Base-by-base conservation (phyloP, 2,888 invertebrate species). In the Merodon equestris region DNA sequence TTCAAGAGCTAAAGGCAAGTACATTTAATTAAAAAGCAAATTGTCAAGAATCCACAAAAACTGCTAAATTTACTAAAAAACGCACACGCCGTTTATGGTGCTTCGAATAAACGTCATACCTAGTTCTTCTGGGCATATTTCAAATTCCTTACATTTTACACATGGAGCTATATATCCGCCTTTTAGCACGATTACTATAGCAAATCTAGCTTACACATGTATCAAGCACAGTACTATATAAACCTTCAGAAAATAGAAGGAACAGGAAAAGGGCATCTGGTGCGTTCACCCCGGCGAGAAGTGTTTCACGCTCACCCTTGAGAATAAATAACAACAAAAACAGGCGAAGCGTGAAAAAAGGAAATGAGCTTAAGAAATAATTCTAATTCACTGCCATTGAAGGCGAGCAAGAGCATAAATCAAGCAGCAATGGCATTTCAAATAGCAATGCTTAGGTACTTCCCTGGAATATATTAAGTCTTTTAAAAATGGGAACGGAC, bases 401-500 rank as follows among this genome's bases (percentile, higher is more conserved):
- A 53, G 72, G 34, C 53, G 47, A 58, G 34, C 50, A 14, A 50
- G 14, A 70, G 45, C 63, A 75, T 75, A 70, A 75, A 70, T 75
- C 74, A 75, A 70, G 57, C 40, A 70, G 70, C 70, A 75, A 75
- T 70, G 64, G 75, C 75, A 75, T 70, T 67, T 45, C 63, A 48
- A 75, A 75, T 70, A 54, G 58, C 27, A 70, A 70, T 63, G 17
- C 75, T 48, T 58, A 75, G 75, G 70, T 68, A 68, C 56, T 68
- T 68, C 61, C 61, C 44, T 42, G 57, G 70, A 68, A 70, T 75
- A 75, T 70, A 64, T 63, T 75, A 70, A 70, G 68, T 64, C 64
- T 64, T 64, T 75, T 75, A 70, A 75, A 75, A 75, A 75, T 63
- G 7, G 70, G 70, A 75, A 75, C 64, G 75, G 75, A 75, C 75